Evolutionary conservation across 2,113 vertebrate genomes (phyloP).

Genomic region (Oncorhynchus mykiss): DNA sequence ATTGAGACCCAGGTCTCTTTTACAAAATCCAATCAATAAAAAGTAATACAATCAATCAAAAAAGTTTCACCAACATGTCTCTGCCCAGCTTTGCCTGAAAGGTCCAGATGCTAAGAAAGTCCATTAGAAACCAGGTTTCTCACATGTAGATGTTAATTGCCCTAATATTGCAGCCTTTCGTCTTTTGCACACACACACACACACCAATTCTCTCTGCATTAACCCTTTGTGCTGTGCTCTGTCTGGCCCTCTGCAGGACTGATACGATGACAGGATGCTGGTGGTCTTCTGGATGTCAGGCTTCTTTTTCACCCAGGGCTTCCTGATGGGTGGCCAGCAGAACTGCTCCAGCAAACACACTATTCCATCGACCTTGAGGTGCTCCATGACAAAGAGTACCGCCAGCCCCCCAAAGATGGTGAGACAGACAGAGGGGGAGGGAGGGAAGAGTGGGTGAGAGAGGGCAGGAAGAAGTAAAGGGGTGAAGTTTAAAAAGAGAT

Average conservation of each 20-base stretch:
- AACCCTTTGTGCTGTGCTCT: no score
- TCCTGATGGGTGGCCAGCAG: conserved; percentile 88
- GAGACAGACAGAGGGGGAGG: not conserved
- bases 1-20: no score
- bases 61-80: no score
- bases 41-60: no score
- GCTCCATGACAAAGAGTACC: conserved; percentile 81
- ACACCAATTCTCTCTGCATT: not conserved
- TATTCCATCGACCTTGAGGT: conserved; percentile 86
- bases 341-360: conserved; percentile 87
- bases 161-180: no score
- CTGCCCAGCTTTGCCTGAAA: no score
- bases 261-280: conserved; percentile 79
- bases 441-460: not conserved
- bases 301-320: conserved; percentile 93
- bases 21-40: no score
- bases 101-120: no score
- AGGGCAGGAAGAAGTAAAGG: not conserved
- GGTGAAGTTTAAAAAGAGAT: no score
- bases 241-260: conserved; percentile 66
- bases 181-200: not conserved
- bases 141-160: no score
- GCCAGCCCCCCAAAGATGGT: conserved; percentile 80
- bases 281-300: conserved; percentile 87
- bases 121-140: no score